phyloP scores from a whole-genome alignment of 2,113 vertebrate genomes.

The Pogonocichla stellata region DNA sequence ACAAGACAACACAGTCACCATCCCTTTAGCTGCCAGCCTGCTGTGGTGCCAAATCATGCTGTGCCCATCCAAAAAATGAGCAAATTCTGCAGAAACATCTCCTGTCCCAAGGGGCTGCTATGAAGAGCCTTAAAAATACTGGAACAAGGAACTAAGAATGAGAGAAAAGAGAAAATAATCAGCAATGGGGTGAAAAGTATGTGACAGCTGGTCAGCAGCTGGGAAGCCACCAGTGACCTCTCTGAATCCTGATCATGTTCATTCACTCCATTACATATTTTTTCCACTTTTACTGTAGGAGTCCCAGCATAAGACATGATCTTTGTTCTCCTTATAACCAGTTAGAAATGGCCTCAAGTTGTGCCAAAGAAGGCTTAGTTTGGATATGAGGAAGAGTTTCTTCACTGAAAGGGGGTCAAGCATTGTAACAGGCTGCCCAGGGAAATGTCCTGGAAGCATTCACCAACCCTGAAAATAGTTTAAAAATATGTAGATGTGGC shows the following conservation, averaged over 20 bases:
- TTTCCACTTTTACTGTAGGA: not conserved
- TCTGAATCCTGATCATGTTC: not conserved
- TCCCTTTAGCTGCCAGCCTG: not conserved
- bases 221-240: not conserved
- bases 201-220: not conserved
- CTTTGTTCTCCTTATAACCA: not conserved
- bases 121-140: not conserved
- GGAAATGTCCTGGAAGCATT: not conserved
- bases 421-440: not conserved
- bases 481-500: not conserved
- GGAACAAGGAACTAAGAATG: not conserved
- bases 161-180: not conserved
- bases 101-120: not conserved
- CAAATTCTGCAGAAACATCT: not conserved
- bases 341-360: not conserved
- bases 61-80: not conserved
- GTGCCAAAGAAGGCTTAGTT: not conserved
- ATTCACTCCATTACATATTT: not conserved
- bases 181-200: not conserved
- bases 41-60: fast-evolving
- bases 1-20: too few species aligned
- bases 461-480: not conserved
- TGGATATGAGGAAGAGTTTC: not conserved
- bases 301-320: not conserved
- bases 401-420: not conserved